Base-by-base conservation (phyloP, 2,113 vertebrate species). In the Corvus cornix region DNA sequence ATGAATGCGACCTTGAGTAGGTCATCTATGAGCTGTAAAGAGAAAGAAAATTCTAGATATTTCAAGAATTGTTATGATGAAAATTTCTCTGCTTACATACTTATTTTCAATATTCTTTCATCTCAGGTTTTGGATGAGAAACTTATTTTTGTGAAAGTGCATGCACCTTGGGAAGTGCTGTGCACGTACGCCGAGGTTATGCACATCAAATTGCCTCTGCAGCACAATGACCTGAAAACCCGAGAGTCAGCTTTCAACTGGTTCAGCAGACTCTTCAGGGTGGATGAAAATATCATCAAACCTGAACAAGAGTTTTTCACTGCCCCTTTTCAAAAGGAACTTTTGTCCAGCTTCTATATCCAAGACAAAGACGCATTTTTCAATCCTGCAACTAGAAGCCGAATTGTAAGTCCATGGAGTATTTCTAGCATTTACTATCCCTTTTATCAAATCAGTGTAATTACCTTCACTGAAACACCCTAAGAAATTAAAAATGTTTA, bases 151-250 rank as follows among this genome's bases (percentile, higher is more conserved):
- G 97, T 99, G 23, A 99, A 99, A 94, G 97, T 99, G 7, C 99
- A 99, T 21, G 98, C 98, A 44, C 99, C 99, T 2, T 99, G 99
- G 98, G 99, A 99, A 13, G 97, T 99, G 56, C 95, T 99, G 28
- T 99, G 99, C 95, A 98, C 98, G 0, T 99, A 99, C 0, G 99
- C 99, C 0, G 99, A 99, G 96, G 97, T 99, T 51, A 98, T 99
- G 96, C 99, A 99, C 96, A 99, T 99, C 97, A 99, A 99, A 95
- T 51, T 99, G 69, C 99, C 99, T 75, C 98, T 99, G 87, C 97
- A 98, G 77, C 96, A 97, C 90, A 98, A 98, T 58, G 98, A 99
- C 89, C 96, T 99, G 66, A 98, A 98, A 64, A 97, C 89, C 11
- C 97, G n/a, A 2, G 72, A 94, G 6, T 99, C 99, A 3, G 95